phyloP scores from a whole-genome alignment of 2,797 vertebrate genomes.

The Thaleichthys pacificus region DNA sequence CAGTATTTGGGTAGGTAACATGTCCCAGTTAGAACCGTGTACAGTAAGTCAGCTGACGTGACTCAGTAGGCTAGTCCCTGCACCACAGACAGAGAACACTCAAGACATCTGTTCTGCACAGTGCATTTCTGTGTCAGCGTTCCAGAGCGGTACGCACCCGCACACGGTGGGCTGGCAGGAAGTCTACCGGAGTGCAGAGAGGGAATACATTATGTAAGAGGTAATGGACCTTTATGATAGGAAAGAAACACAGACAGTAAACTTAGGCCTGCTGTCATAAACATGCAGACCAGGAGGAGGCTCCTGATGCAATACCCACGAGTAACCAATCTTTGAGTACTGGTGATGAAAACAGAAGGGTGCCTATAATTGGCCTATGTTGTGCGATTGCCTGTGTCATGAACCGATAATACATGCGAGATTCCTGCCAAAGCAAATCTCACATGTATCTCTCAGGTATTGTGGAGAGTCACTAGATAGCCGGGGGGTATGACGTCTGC shows the following conservation, averaged over 20 bases:
- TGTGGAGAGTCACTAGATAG: not conserved
- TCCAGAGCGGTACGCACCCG: conserved; percentile 30
- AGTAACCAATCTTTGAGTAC: not conserved
- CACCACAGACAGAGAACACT: not conserved
- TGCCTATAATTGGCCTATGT: not conserved
- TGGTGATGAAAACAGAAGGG: not conserved
- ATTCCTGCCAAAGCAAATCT: not conserved
- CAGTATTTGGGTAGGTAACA: no score
- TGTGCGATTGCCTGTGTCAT: not conserved
- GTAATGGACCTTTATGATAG: conserved; percentile 54
- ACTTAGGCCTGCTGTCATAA: conserved; percentile 1
- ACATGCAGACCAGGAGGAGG: not conserved
- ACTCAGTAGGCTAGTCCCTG: no score
- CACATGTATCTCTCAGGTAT: not conserved
- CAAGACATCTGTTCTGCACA: not conserved
- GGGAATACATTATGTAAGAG: conserved; percentile 52
- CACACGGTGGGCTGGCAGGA: conserved; percentile 37
- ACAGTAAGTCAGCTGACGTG: no score
- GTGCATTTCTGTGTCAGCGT: conserved; percentile 5
- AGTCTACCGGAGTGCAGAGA: conserved; percentile 38
- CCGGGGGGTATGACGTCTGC: not conserved
- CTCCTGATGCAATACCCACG: not conserved
- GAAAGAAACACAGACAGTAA: conserved; percentile 16
- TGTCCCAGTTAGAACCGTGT: no score
- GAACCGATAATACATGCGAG: not conserved